Evolutionary conservation across 2,797 vertebrate species (phyloP), one percentile per base, ranked within the genome.

Genomic region (Gallinago stenura): DNA sequence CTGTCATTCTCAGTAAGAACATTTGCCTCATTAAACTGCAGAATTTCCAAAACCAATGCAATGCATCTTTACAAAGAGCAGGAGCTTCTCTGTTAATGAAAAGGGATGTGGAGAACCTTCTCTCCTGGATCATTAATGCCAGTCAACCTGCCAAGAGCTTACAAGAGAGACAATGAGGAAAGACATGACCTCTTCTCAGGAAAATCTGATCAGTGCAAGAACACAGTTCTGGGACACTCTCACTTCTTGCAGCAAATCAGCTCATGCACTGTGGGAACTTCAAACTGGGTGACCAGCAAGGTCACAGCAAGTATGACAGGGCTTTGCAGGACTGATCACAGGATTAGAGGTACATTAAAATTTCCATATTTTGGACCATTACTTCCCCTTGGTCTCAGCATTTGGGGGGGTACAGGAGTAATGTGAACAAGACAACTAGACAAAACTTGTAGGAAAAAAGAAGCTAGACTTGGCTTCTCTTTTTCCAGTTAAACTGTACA

Each of bases 1-100:
- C 90, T 94, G 91, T 90, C 89, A 89, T 73, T 90, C 76, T 79
- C 18, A 53, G 84, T 57, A 89, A 90, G 54, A 96, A 95, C 25
- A 65, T 64, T 79, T 66, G 78, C 73, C 90, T 96, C 68, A 83
- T 97, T 97, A 96, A 89, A 94, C 53, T 62, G 84, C 71, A 91
- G 81, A 83, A 83, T 78, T 96, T 89, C 69, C 37, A 31, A 89
- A 95, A 33, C 51, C 70, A 94, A 57, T 20, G 35, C 89, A 91
- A 79, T 53, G 15, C 22, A 50, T 57, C 80, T 94, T 78, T 69
- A 75, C 17, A 81, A 84, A 92, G 25, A 97, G 31, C 20, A 83
- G 48, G 43, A 75, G 39, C 54, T 78, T 76, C 66, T 75, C 60
- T 54, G n/a, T 73, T 94, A 96, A 96, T 88, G 81, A 89, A 92